phyloP scores from a whole-genome alignment of 1,140 invertebrate species.

The Psilanteris sp. region DNA sequence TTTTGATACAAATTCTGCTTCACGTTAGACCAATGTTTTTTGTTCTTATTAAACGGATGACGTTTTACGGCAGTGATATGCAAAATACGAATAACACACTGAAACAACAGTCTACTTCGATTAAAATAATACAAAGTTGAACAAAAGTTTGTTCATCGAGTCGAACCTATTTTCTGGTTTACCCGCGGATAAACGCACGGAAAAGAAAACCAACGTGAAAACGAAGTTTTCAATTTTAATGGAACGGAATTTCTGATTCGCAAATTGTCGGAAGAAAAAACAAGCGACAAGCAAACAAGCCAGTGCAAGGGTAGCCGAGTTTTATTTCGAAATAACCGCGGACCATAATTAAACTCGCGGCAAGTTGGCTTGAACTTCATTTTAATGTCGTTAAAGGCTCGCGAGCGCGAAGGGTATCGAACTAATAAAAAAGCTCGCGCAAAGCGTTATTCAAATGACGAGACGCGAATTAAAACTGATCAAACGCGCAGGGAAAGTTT shows the following conservation, averaged over 20 bases:
- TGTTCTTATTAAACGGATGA: constrained; percentile 1
- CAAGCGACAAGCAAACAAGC: not conserved
- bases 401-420: constrained; percentile 7
- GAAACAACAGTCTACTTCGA: constrained; percentile 31
- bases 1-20: constrained; percentile 4
- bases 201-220: constrained; percentile 6
- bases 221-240: constrained; percentile 8
- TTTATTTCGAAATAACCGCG: constrained; percentile 18
- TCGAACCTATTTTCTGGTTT: constrained; percentile 18
- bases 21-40: constrained; percentile 4
- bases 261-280: constrained; percentile 11
- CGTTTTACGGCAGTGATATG: constrained; percentile 29
- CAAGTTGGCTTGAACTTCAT: constrained; percentile 4
- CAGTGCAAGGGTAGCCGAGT: not conserved
- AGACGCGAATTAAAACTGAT: constrained; percentile 34
- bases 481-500: constrained; percentile 19
- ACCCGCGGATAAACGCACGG: not conserved
- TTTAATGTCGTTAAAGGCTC: constrained; percentile 15
- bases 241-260: constrained; percentile 37
- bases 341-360: constrained; percentile 5
- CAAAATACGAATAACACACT: constrained; percentile 13
- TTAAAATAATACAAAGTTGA: constrained; percentile 45
- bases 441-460: constrained; percentile 38
- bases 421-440: constrained; percentile 20
- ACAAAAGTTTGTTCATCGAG: constrained; percentile 22